These are phyloP conservation scores for Bombus waltoni DNA, from an alignment of 1,140 invertebrate species.

Conservation along the genomic window DNA sequence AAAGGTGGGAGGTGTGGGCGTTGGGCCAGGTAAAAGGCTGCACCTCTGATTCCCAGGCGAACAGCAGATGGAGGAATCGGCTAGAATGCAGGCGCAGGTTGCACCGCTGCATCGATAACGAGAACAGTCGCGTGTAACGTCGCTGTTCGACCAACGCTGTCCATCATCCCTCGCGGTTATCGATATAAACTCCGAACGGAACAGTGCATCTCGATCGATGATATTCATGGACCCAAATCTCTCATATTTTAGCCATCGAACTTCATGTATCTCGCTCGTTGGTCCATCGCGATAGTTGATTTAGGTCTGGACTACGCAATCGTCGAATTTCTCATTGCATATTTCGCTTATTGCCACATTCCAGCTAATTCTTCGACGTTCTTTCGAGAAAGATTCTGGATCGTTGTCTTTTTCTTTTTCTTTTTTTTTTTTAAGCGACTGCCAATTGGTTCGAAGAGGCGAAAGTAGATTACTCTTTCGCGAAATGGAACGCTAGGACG, in stretches of 20 bases:
- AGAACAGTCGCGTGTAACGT: neutral
- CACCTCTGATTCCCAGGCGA: constrained; percentile 75
- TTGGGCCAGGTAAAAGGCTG: constrained; percentile 76
- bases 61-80: constrained; percentile 67
- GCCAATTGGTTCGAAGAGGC: neutral
- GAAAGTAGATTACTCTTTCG: neutral
- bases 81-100: constrained; percentile 66
- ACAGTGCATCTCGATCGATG: neutral
- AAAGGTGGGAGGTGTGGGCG: constrained; percentile 75
- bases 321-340: neutral
- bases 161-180: neutral
- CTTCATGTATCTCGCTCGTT: neutral
- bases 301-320: neutral
- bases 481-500: neutral
- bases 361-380: too few relatives aligned
- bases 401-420: neutral
- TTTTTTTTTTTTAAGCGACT: neutral
- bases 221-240: neutral
- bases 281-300: neutral
- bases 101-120: constrained; percentile 46
- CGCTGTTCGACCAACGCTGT: neutral
- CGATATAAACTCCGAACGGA: neutral
- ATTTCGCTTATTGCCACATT: too few relatives aligned
- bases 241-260: neutral
- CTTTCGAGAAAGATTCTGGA: neutral